Evolutionary conservation across 1,140 invertebrate species (phyloP).

Genomic region (Pogonomyrmex barbatus): DNA sequence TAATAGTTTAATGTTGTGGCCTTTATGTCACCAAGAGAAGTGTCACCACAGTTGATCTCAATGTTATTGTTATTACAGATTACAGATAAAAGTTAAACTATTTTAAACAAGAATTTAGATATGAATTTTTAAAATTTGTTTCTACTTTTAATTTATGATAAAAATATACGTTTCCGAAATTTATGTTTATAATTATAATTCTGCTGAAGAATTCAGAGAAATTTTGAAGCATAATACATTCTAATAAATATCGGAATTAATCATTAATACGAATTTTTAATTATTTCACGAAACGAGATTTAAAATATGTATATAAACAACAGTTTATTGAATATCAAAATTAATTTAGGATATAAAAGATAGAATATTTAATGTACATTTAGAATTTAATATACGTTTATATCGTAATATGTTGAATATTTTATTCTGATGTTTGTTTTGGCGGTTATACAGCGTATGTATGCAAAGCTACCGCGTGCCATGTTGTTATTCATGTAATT

Average conservation of each 20-base stretch:
- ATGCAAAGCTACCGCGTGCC: not conserved
- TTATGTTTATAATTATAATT: not conserved
- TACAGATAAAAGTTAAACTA: constrained; percentile 16
- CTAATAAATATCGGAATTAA: not conserved
- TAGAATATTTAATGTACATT: too few species aligned
- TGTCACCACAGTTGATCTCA: not conserved
- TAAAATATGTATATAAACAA: too few species aligned
- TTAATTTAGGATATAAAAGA: too few species aligned
- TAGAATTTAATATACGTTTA: not conserved
- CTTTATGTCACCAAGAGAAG: not conserved
- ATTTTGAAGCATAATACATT: not conserved
- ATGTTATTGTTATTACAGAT: not conserved
- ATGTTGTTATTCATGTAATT: not conserved
- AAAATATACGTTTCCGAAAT: not conserved
- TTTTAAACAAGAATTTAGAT: not conserved
- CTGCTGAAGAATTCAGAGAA: not conserved
- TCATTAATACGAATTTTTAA: too few species aligned
- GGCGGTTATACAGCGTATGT: not conserved
- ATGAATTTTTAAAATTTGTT: not conserved
- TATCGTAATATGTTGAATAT: not conserved
- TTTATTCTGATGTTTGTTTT: not conserved
- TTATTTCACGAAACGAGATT: too few species aligned
- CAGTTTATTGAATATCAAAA: too few species aligned
- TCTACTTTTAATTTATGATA: not conserved
- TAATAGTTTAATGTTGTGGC: not conserved